Base-by-base conservation (phyloP, 92 coral and sea anemone genomes). In the Galaxea fascicularis region DNA sequence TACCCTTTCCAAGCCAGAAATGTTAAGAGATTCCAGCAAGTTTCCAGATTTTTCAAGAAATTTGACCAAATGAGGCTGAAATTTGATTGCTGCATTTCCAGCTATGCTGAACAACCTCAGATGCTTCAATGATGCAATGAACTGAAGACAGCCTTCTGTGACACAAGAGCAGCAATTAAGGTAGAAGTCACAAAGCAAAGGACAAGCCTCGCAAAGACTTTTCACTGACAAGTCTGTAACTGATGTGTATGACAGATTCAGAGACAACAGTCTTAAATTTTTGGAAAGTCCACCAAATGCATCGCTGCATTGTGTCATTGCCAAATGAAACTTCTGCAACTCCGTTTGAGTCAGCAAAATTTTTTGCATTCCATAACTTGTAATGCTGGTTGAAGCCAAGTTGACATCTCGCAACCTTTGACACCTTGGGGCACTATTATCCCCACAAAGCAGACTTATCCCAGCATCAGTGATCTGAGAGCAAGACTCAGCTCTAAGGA, bases 391-490 rank as follows among this genome's bases (percentile, higher is more conserved):
- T 71, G 89, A 87, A 20, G 95, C 83, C 41, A 95, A 80, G 31
- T 88, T 85, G 47, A 93, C 75, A 51, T 95, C 96, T 63, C 74
- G 65, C 12, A 95, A 68, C 27, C 62, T 84, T 16, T 60, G 70
- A 52, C 90, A 91, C 64, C 73, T 84, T 8, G 86, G 71, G 17
- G 53, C 65, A 60, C 25, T 31, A 41, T 39, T 67, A 27, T 49
- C 67, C 8, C 83, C 84, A 31, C 90, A 85, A 28, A 95, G 71
- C 7, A 63, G 86, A 74, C 22, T 68, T 9, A 95, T 35, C 12
- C 98, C 98, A 47, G 54, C 54, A 76, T 95, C 95, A 11, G 95
- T 83, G 41, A 95, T 85, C 46, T 88, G 87, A 21, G 76, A 79
- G 65, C 96, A 93, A 3, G 91, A 90, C 30, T 80, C 90, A 16